Conservation (phyloP, 2,888 invertebrate species). For the Drosophila helvetica region DNA sequence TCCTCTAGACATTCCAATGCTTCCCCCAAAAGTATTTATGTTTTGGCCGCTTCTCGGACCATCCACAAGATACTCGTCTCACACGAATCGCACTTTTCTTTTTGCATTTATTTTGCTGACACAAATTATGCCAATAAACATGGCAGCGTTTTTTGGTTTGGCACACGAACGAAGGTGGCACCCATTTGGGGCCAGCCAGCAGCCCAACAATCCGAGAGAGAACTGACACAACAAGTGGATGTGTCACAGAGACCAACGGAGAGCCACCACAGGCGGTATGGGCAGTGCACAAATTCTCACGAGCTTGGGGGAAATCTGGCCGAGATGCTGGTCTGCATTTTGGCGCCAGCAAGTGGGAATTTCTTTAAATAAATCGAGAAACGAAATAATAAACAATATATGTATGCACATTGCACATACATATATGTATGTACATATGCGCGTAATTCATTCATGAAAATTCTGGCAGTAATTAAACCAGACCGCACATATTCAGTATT, state of each 20-base stretch:
- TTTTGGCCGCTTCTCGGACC: not conserved
- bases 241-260: constrained; percentile 41
- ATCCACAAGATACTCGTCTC: constrained; percentile 22
- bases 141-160: constrained; percentile 32
- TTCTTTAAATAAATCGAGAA: constrained; percentile 54
- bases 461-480: constrained; percentile 42
- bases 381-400: constrained; percentile 28
- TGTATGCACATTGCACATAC: too few relatives aligned
- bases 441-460: constrained; percentile 61
- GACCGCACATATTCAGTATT: constrained; percentile 76
- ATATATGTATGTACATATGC: not conserved
- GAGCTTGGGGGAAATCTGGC: not conserved
- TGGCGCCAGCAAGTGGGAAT: constrained; percentile 43
- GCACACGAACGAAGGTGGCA: constrained; percentile 17
- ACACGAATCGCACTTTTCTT: constrained; percentile 23
- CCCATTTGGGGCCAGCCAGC: constrained; percentile 4
- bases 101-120: constrained; percentile 38
- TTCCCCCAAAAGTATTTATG: not conserved
- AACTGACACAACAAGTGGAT: constrained; percentile 61
- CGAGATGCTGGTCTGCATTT: constrained; percentile 12
- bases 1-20: not conserved
- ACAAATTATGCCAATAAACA: constrained; percentile 74
- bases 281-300: constrained; percentile 3
- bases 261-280: not conserved
- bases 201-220: constrained; percentile 18